Evolutionary conservation across 1,140 invertebrate genomes (phyloP).

Genomic region (Neodiprion fabricii): DNA sequence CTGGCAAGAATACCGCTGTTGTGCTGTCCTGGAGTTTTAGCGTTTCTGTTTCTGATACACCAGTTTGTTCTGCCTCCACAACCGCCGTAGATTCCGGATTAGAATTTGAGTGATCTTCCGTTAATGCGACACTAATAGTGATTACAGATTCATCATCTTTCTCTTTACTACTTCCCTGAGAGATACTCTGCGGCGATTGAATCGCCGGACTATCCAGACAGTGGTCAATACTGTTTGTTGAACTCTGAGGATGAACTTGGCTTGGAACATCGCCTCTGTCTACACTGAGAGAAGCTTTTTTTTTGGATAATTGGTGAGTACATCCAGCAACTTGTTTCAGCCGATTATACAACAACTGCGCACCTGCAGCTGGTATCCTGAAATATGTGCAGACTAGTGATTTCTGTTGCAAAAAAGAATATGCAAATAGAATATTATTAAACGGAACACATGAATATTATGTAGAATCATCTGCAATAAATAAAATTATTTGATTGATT

Average conservation of each 20-base stretch:
- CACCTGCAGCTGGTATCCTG: slow-evolving; percentile 51
- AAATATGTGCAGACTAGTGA: slow-evolving; percentile 22
- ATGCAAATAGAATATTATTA: no score
- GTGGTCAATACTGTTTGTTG: not conserved
- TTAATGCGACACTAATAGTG: not conserved
- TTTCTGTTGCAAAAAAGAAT: not conserved
- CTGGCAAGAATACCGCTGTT: not conserved
- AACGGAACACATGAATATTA: no score
- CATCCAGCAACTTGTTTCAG: slow-evolving; percentile 47
- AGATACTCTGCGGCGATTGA: not conserved
- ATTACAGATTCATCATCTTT: not conserved
- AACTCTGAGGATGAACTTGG: not conserved
- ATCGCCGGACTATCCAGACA: not conserved
- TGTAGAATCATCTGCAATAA: no score
- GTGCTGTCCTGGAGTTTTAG: not conserved
- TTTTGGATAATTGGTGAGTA: slow-evolving; percentile 47
- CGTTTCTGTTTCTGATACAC: not conserved
- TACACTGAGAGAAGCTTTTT: slow-evolving; percentile 30
- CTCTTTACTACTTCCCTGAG: not conserved
- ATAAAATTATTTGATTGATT: no score
- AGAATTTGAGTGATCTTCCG: not conserved
- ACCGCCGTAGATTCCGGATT: not conserved
- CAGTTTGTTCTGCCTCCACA: not conserved
- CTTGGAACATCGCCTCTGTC: not conserved
- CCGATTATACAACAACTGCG: slow-evolving; percentile 46